Percentiles rank a stretch among this genome's conserved stretches.
phyloP scores from a whole-genome alignment of 2,888 invertebrate species.

The Sipha maydis region DNA sequence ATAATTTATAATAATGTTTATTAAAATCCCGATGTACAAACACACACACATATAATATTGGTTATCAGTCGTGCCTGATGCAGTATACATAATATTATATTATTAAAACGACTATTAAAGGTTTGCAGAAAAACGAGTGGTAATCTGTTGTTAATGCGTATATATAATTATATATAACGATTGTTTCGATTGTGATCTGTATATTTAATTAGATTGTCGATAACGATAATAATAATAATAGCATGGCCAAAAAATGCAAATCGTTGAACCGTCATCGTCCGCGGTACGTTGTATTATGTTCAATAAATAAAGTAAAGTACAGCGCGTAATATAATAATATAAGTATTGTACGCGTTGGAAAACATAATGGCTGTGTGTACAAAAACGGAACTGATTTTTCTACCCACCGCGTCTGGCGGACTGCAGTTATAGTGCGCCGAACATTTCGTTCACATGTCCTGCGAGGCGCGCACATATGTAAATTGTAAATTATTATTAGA shows the following conservation, averaged over 20 bases:
- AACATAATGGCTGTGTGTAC: too few relatives aligned
- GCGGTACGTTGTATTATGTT: too few relatives aligned
- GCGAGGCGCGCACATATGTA: slow-evolving; percentile 24
- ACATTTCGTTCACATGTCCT: slow-evolving; percentile 32
- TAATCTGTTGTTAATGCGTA: not conserved
- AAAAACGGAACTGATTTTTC: slow-evolving; percentile 2
- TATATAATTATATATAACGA: not conserved
- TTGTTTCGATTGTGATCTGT: not conserved
- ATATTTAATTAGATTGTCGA: not conserved
- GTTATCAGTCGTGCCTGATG: not conserved
- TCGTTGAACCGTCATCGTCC: too few relatives aligned
- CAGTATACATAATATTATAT: not conserved
- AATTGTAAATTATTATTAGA: slow-evolving; percentile 41
- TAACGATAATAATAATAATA: too few relatives aligned
- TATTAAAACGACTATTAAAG: not conserved
- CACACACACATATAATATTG: not conserved
- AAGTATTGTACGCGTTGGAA: too few relatives aligned
- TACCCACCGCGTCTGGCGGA: not conserved
- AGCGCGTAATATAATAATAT: too few relatives aligned
- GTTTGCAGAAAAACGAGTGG: not conserved
- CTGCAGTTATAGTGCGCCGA: not conserved
- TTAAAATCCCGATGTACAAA: not conserved
- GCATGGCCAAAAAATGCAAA: too few relatives aligned
- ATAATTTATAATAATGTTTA: not conserved
- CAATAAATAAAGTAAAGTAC: too few relatives aligned